Base-by-base conservation (phyloP, 2,888 invertebrate species). In the Deilephila elpenor region DNA sequence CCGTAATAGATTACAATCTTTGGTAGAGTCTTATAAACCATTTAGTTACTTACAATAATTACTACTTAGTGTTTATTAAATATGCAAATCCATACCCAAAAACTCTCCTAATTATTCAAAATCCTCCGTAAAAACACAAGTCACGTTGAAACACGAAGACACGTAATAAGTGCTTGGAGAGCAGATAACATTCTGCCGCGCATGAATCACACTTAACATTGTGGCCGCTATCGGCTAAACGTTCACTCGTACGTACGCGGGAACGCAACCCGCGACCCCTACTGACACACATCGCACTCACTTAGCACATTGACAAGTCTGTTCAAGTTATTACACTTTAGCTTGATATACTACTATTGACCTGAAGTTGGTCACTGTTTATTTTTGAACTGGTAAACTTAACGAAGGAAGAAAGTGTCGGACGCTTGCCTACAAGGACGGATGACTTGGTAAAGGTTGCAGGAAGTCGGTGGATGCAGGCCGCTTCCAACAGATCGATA, bases 171-270 rank as follows among this genome's bases (percentile, higher is more conserved):
- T 25, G 64, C 73, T 72, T 74, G 20, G 53, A 76, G 76, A 73
- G 74, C 72, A 11, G 73, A 76, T 77, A 77, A 61, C 75, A 73
- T 74, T 70, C 71, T 71, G 67, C 34, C 62, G 67, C 60, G 53
- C 85, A 84, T 87, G 84, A 88, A 86, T 88, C 87, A 86, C 72
- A 29, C 75, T 72, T 82, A 86, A 85, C 79, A 76, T 76, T 83
- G 83, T 78, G 86, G 87, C 83, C 74, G 61, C 32, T 59, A 73
- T 60, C 71, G 74, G 64, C 64, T 64, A 44, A 44, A 64, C 37
- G 37, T 7, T 34, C 25, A 56, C 56, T n/a, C 56, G 56, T 56
- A n/a, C 56, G 56, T 56, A n/a, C 56, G 56, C 56, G 56, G 56
- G 56, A 56, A 56, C 56, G 56, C 56, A 56, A 56, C 56, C 56